phyloP scores from a whole-genome alignment of 2,113 vertebrate species.

The Murina feae region DNA sequence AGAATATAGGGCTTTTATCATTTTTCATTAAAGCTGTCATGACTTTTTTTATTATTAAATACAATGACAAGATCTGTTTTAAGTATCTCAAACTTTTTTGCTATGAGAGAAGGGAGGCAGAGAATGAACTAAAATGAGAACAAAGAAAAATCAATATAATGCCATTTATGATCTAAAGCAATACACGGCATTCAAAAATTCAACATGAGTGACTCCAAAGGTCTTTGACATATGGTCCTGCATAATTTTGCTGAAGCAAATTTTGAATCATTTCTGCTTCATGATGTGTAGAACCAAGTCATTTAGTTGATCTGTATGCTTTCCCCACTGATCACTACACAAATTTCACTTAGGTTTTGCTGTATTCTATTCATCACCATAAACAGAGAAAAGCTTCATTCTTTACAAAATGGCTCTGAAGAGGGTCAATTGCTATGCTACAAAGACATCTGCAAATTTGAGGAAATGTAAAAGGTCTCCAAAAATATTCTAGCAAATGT shows the following conservation, averaged over 20 bases:
- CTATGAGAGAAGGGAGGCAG: background rate
- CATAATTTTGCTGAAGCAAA: background rate
- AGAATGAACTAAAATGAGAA: background rate
- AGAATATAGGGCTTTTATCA: background rate
- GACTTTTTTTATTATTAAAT: background rate
- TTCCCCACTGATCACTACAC: background rate
- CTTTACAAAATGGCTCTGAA: background rate
- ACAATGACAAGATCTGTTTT: background rate
- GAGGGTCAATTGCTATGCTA: background rate
- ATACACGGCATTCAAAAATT: background rate
- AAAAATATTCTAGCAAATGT: slow-evolving; percentile 59
- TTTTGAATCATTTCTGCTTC: background rate
- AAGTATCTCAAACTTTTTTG: background rate
- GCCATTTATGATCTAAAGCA: background rate
- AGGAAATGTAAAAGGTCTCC: slow-evolving; percentile 37
- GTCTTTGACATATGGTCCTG: background rate
- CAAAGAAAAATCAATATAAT: background rate
- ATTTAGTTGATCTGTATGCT: background rate
- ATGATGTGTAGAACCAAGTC: background rate
- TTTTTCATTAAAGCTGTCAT: background rate
- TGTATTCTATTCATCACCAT: background rate
- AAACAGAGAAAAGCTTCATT: slow-evolving; percentile 30
- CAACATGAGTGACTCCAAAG: background rate
- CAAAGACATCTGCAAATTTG: slow-evolving; percentile 34
- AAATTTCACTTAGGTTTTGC: background rate